phyloP scores from a whole-genome alignment of 2,113 vertebrate genomes.

The Boleophthalmus pectinirostris region DNA sequence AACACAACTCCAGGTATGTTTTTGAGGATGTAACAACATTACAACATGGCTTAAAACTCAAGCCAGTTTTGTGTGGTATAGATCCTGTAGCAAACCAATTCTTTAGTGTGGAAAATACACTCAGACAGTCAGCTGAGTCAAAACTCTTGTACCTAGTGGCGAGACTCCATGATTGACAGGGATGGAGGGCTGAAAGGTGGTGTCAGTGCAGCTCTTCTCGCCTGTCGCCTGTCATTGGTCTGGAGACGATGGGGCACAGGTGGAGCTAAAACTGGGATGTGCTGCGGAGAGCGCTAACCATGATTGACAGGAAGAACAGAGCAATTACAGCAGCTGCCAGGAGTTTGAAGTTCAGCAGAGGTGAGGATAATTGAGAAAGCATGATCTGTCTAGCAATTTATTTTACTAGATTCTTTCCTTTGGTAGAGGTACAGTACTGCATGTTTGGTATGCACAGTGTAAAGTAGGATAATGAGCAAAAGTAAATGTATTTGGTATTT shows the following conservation, averaged over 20 bases:
- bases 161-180: slow-evolving; percentile 51
- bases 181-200: slow-evolving; percentile 61
- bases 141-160: slow-evolving; percentile 61
- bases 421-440: slow-evolving; percentile 9
- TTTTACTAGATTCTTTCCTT: slow-evolving; percentile 28
- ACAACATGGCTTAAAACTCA: too few species aligned
- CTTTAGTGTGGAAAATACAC: slow-evolving; percentile 36
- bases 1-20: too few species aligned
- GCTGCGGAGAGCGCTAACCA: slow-evolving; percentile 64
- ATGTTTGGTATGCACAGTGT: not conserved
- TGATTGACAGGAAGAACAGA: slow-evolving; percentile 87
- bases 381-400: slow-evolving; percentile 20
- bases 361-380: slow-evolving; percentile 49
- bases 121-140: slow-evolving; percentile 46
- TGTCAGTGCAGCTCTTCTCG: slow-evolving; percentile 68
- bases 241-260: slow-evolving; percentile 54
- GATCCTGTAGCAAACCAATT: slow-evolving; percentile 17
- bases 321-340: slow-evolving; percentile 83
- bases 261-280: slow-evolving; percentile 68
- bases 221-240: slow-evolving; percentile 66
- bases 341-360: slow-evolving; percentile 69
- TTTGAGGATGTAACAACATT: too few species aligned
- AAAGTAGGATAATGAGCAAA: not conserved
- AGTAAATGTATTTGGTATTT: not conserved
- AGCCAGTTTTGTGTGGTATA: too few species aligned